Evolutionary conservation across 37 sponge, comb jelly and placozoan genomes (phyloP), one percentile per base, ranked within the genome.

Genomic region (Ephydatia muelleri): DNA sequence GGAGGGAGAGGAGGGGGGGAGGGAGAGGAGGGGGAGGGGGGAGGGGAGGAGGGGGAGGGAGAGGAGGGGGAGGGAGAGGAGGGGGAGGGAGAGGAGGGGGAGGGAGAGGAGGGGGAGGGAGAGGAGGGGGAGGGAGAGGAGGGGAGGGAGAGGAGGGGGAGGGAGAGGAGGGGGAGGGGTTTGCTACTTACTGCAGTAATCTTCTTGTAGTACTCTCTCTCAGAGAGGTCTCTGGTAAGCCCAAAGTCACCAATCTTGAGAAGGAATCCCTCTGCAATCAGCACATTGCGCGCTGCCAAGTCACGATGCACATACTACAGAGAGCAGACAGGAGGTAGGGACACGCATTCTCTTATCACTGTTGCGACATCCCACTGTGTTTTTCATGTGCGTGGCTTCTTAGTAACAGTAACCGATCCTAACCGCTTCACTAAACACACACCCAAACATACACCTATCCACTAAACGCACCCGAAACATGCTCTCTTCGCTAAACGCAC

Each of bases 221-320:
- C 88, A 2, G 69, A 67, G 26, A 90, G 75, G 64, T 93, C 91
- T 28, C 91, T 73, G 32, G 94, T 72, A 70, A 93, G 67, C 14
- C 94, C 94, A 90, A 93, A 93, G 48, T 93, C 94, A 0, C 84
- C 90, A 23, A 93, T 64, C 76, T 93, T 93, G 49, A 93, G 84
- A 3, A 89, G 38, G 49, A 90, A 90, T 19, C 83, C 87, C 34
- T 93, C 91, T 49, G 91, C 83, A 32, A 93, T 90, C 9, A 93
- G 79, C 21, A 93, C 85, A 80, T 93, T 93, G 6, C 94, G 79
- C n/a, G 94, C 94, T 47, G 94, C 94, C 64, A 93, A 39, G 71
- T 93, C 94, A 40, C 94, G 79, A 64, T 93, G 94, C 4, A 93
- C 85, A 79, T 75, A 84, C 92, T 92, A 47, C 34, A 76, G 3